Evolutionary conservation across 1,140 invertebrate species (phyloP), one percentile per base, ranked within the genome.

Genomic region (Contarinia nasturtii): DNA sequence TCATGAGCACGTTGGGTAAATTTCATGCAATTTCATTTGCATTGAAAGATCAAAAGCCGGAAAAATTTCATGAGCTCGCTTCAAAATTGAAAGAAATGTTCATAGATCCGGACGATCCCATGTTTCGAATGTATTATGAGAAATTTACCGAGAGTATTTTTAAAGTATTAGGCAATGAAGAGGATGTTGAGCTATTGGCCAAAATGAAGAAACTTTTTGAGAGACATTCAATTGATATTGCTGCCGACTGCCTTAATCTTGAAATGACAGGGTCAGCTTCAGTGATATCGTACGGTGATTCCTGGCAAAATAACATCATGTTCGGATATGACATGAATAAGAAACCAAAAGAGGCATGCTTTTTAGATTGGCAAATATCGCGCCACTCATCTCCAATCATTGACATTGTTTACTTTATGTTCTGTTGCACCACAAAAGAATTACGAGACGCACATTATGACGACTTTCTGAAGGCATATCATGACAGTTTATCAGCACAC

Each of bases 361-460:
- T 69, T 3, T 37, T 74, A 33, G 72, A 74, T 49, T 72, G 68
- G 52, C 72, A 75, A 60, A 59, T 70, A 10, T 52, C 60, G 18
- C 65, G 68, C 33, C 58, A 59, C n/a, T 56, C 63, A 14, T 70
- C 70, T 20, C 64, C 71, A 1, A 54, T 64, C 0, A 49, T 63
- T 1, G 75, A 77, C 53, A 50, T 77, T 2, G 44, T 65, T 21
- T 74, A 73, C 50, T 68, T 74, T 49, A 53, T 76, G 2, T 70
- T 68, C 53, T 63, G 61, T 4, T 68, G 69, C 12, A 65, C 70
- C 0, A 62, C 67, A 33, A 54, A 62, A 17, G 53, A 65, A 12
- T 60, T 69, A 19, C 56, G 71, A 2, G 50, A 52, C 7, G 27
- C 64, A 22, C 50, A 71, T 50, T 70, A 58, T 47, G 55, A 69